Evolutionary conservation across 2,888 invertebrate species (phyloP).

Genomic region (Gibbula magus): DNA sequence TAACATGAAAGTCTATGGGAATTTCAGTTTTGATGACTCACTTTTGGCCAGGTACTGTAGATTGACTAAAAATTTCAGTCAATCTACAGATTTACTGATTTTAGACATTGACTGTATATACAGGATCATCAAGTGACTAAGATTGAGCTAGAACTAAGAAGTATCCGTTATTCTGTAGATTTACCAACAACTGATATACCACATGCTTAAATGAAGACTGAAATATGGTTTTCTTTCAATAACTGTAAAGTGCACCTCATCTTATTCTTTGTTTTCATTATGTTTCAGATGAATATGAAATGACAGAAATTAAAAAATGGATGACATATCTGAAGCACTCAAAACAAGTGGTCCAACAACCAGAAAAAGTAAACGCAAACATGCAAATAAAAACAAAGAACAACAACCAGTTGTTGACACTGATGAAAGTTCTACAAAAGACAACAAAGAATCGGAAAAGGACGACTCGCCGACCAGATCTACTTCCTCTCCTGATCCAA

Average conservation of each 20-base stretch:
- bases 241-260: background rate
- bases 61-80: too few relatives aligned
- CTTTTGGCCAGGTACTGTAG: too few relatives aligned
- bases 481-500: constrained; percentile 73
- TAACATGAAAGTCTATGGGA: too few relatives aligned
- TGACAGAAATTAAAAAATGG: background rate
- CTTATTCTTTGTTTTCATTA: background rate
- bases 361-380: background rate
- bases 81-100: too few relatives aligned
- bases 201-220: background rate
- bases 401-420: background rate
- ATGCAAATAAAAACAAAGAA: background rate
- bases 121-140: too few relatives aligned
- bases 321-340: background rate
- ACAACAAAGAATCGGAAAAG: constrained; percentile 6
- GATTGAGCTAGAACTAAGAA: too few relatives aligned
- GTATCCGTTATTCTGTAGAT: too few relatives aligned
- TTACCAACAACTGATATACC: background rate
- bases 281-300: background rate
- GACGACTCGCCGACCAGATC: constrained; percentile 27
- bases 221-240: background rate
- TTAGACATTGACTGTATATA: too few relatives aligned
- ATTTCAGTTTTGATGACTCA: too few relatives aligned
- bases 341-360: background rate
- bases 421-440: background rate